Base-by-base conservation (phyloP, 2,113 vertebrate species). In the Cephalopterus ornatus region DNA sequence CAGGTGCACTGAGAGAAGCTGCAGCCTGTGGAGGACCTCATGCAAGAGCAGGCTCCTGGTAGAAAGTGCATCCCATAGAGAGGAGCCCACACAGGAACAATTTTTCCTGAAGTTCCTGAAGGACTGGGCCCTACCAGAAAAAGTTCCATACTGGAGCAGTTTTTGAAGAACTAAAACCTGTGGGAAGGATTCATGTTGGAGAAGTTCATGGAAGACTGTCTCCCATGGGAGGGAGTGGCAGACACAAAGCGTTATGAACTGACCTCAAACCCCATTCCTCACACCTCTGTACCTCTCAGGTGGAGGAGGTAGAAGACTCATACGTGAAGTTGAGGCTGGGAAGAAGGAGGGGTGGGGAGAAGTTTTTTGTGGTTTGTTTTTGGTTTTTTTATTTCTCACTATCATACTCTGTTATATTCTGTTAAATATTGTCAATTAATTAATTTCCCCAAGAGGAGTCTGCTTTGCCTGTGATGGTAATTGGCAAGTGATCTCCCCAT, bases 251-350 rank as follows among this genome's bases (percentile, higher is more conserved):
- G 1, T 33, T 30, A 37, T 12, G 16, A 89, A 27, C 26, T 46
- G 55, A 46, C 12, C 9, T 55, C 39, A 71, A 61, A 15, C 8
- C 8, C 41, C 30, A 21, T 21, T 85, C 15, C 21, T 33, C 14
- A 6, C 21, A 30, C 2, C 11, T 16, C 30, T 66, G 24, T 32
- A 11, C 5, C 7, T 5, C 22, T 53, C 0, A 2, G 1, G 1
- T 10, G 8, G 1, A 33, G 14, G 15, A 79, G 8, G 11, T 33
- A 37, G 26, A 67, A 55, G 39, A 65, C 18, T 33, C 26, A 2
- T 17, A 14, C 35, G 14, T 37, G 7, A 84, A 46, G 12, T 12
- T 74, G 61, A 59, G 32, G 49, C 8, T 26, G 37, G 22, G 35
- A 65, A 61, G 59, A 72, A 67, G 27, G 17, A 71, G 5, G 6